Conservation (phyloP, 2,113 vertebrate species). For the Delphinapterus leucas region DNA sequence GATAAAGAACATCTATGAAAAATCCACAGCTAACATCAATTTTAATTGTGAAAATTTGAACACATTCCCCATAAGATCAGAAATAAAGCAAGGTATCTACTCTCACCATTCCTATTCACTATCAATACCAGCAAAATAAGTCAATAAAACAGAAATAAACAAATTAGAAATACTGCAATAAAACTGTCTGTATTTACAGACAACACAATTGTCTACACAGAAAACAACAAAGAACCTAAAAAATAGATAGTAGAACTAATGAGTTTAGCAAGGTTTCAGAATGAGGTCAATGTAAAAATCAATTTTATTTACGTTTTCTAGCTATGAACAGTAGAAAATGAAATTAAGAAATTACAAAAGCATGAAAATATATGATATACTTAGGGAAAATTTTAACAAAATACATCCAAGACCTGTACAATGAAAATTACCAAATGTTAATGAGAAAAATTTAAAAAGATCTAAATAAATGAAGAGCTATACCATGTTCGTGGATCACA, state of each 20-base stretch:
- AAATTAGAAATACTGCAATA: neutral
- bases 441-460: neutral
- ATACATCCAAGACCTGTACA: neutral
- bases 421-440: neutral
- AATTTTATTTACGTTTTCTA: neutral
- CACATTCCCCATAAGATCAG: neutral
- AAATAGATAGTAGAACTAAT: neutral
- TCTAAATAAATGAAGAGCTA: neutral
- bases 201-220: neutral
- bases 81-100: neutral
- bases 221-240: neutral
- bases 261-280: neutral
- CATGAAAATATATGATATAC: neutral
- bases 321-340: neutral
- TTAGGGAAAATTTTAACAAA: neutral
- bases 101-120: neutral
- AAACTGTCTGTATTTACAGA: neutral
- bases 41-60: neutral
- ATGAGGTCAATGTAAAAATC: neutral
- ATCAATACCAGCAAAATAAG: neutral
- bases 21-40: neutral
- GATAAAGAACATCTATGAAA: neutral
- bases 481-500: neutral
- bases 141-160: neutral
- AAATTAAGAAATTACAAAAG: constrained; percentile 15